These are phyloP conservation scores for Cromileptes altivelis DNA, from an alignment of 2,113 vertebrate genomes.

Conservation along the genomic window DNA sequence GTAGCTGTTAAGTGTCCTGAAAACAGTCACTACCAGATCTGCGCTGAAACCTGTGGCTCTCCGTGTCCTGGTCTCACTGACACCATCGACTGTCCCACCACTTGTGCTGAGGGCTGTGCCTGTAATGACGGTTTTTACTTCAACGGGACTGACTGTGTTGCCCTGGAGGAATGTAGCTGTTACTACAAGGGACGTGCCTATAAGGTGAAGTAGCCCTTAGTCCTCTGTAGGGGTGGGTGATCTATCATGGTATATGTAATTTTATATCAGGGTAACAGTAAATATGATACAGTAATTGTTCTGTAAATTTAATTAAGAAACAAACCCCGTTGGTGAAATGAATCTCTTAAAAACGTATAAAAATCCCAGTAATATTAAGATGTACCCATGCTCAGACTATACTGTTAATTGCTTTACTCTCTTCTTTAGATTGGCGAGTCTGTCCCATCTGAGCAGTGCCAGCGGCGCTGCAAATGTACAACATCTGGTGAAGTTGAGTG, in stretches of 20 bases:
- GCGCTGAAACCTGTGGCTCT: slow-evolving; percentile 27
- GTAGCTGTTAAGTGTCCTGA: slow-evolving; percentile 35
- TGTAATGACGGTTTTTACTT: slow-evolving; percentile 39
- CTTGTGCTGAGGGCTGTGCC: slow-evolving; percentile 46
- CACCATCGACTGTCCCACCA: background rate
- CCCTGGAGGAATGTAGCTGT: slow-evolving; percentile 36
- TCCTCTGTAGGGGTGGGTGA: background rate
- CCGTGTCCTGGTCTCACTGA: slow-evolving; percentile 19
- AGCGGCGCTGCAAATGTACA: background rate
- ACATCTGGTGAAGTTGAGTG: background rate
- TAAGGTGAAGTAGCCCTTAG: slow-evolving; percentile 14
- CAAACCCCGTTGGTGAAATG: too few species aligned
- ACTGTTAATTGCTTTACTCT: background rate
- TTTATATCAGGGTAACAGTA: too few species aligned
- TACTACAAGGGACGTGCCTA: slow-evolving; percentile 25
- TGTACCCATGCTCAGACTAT: background rate
- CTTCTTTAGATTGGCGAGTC: slow-evolving; percentile 13
- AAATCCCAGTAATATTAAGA: too few species aligned
- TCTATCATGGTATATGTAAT: too few species aligned
- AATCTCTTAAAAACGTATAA: background rate
- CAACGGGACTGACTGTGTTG: slow-evolving; percentile 43
- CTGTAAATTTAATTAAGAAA: too few species aligned
- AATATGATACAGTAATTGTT: too few species aligned
- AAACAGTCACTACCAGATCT: slow-evolving; percentile 58
- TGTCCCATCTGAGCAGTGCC: background rate